Conservation (phyloP, 1,140 invertebrate genomes). For the Calliopsis andreniformis region DNA sequence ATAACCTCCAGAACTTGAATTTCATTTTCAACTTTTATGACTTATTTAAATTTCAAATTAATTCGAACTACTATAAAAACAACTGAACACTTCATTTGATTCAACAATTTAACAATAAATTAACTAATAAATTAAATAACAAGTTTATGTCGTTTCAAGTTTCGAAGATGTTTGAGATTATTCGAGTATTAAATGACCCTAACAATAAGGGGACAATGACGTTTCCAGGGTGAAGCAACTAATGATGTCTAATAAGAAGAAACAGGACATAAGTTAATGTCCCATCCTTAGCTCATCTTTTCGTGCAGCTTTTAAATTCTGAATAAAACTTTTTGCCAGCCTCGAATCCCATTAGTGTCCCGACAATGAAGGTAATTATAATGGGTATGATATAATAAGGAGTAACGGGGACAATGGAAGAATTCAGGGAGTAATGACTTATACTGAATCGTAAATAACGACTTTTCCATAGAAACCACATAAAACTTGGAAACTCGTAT, state of each 20-base stretch:
- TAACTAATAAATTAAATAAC: no score
- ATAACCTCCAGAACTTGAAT: no score
- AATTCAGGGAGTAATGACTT: constrained; percentile 25
- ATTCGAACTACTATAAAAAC: no score
- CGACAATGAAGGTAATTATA: constrained; percentile 39
- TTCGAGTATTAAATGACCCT: not conserved
- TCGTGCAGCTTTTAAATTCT: not conserved
- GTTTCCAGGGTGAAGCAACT: not conserved
- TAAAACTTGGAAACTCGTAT: constrained; percentile 20
- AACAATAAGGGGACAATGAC: not conserved
- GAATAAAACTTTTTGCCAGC: constrained; percentile 22
- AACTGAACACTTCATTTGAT: no score
- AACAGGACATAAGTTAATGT: not conserved
- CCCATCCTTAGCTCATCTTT: not conserved
- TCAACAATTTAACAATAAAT: no score
- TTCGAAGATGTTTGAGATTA: no score
- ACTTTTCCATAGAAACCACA: constrained; percentile 13
- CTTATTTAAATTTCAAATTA: no score
- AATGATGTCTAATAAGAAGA: not conserved
- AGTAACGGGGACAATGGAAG: constrained; percentile 23
- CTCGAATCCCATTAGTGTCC: constrained; percentile 19
- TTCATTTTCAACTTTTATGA: no score
- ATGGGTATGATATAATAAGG: constrained; percentile 32
- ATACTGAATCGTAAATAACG: constrained; percentile 10
- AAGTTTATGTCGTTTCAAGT: no score